Evolutionary conservation across 2,113 vertebrate species (phyloP), one percentile per base, ranked within the genome.

Genomic region (Gallinago media): DNA sequence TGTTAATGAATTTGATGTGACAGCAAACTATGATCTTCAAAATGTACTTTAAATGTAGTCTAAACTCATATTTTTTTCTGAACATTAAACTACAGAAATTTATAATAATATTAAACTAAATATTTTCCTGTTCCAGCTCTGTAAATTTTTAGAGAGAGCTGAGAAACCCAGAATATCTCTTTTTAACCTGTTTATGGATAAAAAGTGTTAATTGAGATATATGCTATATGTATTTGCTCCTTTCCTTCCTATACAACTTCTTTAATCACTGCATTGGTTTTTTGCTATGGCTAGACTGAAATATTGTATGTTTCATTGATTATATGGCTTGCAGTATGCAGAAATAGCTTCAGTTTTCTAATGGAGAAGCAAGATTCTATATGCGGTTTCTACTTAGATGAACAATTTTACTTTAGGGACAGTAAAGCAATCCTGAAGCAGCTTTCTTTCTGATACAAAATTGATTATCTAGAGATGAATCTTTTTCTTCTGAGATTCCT

Each of bases 381-480:
- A 54, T 29, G 18, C 29, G 74, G 2, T n/a, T 91, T 92, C 49
- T 72, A 49, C 56, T 84, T 87, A 67, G 25, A 88, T 58, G 25
- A 97, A 50, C 7, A 38, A 8, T 73, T 67, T 90, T 95, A 71
- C 75, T 91, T 95, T n/a, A 78, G 62, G 44, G 66, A 85, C 42
- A 85, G 68, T 50, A 89, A 74, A 86, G 44, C 25, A 94, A 72
- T 90, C 42, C 36, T 76, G 54, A 96, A 91, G 7, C 44, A 91
- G 54, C 10, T 31, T 85, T 72, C 52, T 79, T 77, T 89, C 52
- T 63, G 89, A 96, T 76, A 84, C 79, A 62, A 92, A 92, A 74
- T 46, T 78, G 70, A 97, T 95, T 82, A 79, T 79, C 34, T 79
- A n/a, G 62, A 88, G 73, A 79, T 73, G 18, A 89, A 54, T 87